Evolutionary conservation across 2,113 vertebrate species (phyloP), one percentile per base, ranked within the genome.

Genomic region (Rynchops niger): DNA sequence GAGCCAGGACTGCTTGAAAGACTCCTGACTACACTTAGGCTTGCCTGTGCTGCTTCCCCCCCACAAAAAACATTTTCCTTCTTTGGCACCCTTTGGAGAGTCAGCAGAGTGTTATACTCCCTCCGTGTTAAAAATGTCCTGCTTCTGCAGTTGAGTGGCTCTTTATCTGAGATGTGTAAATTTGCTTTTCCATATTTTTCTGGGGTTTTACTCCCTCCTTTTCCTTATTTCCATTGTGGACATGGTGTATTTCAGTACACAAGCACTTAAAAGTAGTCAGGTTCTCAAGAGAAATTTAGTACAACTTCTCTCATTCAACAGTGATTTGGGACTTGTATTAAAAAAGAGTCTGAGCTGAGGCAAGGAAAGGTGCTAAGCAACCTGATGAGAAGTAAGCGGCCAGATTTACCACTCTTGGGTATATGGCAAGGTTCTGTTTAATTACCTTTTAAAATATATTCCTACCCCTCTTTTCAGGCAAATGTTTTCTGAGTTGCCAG

Each of bases 401-500:
- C 76, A 86, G 42, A 82, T 81, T 82, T 79, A 59, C 47, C 40
- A 52, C 5, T 53, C 42, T 30, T 42, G 34, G 21, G 22, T 42
- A 55, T 67, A 70, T 25, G n/a, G 26, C 38, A 63, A 47, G 12
- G 17, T 65, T 93, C 69, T 90, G n/a, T 69, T 93, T 90, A 67
- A 62, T 86, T 90, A 84, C 61, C 52, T 95, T 84, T 94, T 93
- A 43, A 86, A 92, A 95, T 89, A 61, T 43, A 62, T 89, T 69
- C 78, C 56, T 86, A 58, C 15, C 55, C 40, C 53, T 49, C 77
- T 97, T 86, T 88, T 32, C 50, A 93, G 56, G 87, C 78, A 94
- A 67, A 82, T 38, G 21, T 93, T 95, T 95, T 91, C 70, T 97
- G 84, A 93, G 69, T 96, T 96, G 86, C 83, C 92, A 96, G 81